phyloP scores from a whole-genome alignment of 2,113 vertebrate genomes.

The Eclectus roratus region DNA sequence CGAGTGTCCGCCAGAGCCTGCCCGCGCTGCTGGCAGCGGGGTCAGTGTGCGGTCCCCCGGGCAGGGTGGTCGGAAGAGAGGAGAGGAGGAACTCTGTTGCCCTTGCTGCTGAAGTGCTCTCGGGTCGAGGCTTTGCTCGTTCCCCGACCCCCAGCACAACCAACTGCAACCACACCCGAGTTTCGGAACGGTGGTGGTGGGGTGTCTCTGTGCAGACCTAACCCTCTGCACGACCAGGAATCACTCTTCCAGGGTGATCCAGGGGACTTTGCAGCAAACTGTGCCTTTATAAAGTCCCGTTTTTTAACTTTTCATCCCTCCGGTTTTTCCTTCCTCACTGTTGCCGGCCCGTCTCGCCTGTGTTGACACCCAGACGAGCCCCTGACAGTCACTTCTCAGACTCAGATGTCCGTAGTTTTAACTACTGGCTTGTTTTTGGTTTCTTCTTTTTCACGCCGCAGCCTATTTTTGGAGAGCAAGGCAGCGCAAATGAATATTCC shows the following conservation, averaged over 20 bases:
- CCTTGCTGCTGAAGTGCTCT: neutral
- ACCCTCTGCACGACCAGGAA: neutral
- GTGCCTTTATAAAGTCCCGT: neutral
- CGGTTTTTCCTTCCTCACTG: rapidly evolving
- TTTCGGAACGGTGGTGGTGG: neutral
- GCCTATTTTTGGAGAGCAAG: neutral
- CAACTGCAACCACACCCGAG: neutral
- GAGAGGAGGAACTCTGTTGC: neutral
- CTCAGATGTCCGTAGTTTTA: neutral
- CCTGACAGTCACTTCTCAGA: neutral
- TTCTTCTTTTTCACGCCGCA: neutral
- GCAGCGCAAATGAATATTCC: neutral
- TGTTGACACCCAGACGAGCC: neutral
- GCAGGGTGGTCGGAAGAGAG: rapidly evolving
- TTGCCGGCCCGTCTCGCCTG: neutral
- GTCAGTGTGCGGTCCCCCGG: neutral
- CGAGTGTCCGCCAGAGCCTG: neutral
- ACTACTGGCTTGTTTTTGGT: neutral
- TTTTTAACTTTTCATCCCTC: neutral
- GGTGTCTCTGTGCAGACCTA: neutral
- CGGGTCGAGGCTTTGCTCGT: neutral
- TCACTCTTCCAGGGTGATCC: neutral
- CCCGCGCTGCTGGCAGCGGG: neutral
- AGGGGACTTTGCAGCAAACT: neutral
- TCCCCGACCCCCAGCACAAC: neutral